Evolutionary conservation across 2,888 invertebrate species (phyloP).

Genomic region (Thera britannica): DNA sequence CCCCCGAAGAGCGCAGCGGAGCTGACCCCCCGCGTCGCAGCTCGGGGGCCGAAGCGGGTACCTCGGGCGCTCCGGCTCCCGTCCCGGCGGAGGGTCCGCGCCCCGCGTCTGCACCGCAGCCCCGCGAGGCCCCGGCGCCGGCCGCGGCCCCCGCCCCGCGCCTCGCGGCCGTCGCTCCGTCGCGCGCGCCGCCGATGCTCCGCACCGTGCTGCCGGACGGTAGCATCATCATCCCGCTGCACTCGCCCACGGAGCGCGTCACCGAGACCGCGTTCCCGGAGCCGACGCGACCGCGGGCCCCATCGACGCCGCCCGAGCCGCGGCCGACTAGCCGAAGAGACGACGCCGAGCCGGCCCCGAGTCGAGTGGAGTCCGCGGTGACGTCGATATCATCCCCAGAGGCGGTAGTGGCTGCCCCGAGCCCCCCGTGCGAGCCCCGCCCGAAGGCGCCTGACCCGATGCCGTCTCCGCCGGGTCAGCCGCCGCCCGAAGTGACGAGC

Average conservation of each 20-base stretch:
- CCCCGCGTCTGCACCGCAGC: slow-evolving; percentile 51
- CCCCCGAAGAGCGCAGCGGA: slow-evolving; percentile 86
- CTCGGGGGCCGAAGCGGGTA: slow-evolving; percentile 47
- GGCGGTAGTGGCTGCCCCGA: slow-evolving; percentile 8
- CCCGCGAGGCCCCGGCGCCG: slow-evolving; percentile 34
- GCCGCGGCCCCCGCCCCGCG: neutral
- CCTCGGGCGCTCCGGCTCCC: slow-evolving; percentile 37
- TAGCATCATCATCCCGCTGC: slow-evolving; percentile 84
- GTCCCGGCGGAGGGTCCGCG: slow-evolving; percentile 47
- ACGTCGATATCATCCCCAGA: neutral
- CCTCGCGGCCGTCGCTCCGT: slow-evolving; percentile 25
- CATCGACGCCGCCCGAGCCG: slow-evolving; percentile 23
- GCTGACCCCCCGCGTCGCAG: slow-evolving; percentile 48
- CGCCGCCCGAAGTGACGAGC: slow-evolving; percentile 41
- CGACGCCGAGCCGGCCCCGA: slow-evolving; percentile 12
- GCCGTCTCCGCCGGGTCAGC: slow-evolving; percentile 20
- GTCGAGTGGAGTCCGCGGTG: slow-evolving; percentile 6
- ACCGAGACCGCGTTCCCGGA: slow-evolving; percentile 41
- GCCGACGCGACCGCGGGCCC: slow-evolving; percentile 27
- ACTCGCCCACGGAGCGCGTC: slow-evolving; percentile 73
- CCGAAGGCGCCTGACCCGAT: slow-evolving; percentile 15
- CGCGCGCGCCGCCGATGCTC: slow-evolving; percentile 63
- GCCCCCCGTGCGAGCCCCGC: slow-evolving; percentile 20
- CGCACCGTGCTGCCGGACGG: slow-evolving; percentile 82
- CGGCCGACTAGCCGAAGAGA: slow-evolving; percentile 4